These are phyloP conservation scores for Vireo griseus DNA, from an alignment of 2,797 vertebrate species.

Conservation along the genomic window DNA sequence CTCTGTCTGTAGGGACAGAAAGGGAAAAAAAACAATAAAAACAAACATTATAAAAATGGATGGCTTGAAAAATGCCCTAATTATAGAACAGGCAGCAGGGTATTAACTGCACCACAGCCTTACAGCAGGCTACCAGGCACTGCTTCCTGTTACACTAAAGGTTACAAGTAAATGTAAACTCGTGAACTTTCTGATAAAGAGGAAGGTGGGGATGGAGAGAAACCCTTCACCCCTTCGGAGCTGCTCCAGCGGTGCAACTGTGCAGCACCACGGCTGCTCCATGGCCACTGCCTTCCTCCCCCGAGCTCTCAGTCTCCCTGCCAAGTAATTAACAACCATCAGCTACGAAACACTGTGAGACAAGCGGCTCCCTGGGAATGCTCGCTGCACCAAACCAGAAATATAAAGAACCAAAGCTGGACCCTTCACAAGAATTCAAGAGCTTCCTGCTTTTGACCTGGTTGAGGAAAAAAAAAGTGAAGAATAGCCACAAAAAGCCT, in stretches of 20 bases:
- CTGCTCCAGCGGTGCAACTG: accelerated
- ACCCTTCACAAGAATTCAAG: constrained; percentile 42
- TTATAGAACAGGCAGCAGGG: background rate
- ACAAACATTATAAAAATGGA: background rate
- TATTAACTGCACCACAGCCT: background rate
- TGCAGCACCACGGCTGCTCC: background rate
- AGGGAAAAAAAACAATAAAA: background rate
- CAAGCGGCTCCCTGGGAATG: constrained; percentile 18
- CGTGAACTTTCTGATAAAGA: background rate
- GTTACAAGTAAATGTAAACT: background rate
- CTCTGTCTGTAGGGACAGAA: background rate
- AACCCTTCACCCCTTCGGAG: accelerated
- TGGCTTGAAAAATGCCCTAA: background rate
- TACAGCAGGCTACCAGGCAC: background rate
- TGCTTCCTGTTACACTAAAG: background rate
- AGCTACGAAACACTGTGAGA: background rate
- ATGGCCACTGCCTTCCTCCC: background rate
- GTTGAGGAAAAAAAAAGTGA: background rate
- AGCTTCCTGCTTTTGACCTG: constrained; percentile 64
- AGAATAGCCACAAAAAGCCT: constrained; percentile 1
- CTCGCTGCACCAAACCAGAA: background rate
- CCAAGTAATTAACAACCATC: constrained; percentile 22
- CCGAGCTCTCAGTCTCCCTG: background rate
- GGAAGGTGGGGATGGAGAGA: background rate
- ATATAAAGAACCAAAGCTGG: constrained; percentile 45